Percentiles rank a stretch among this genome's conserved stretches.
Conservation (phyloP, 2,888 invertebrate genomes). For the Teleiodes luculella region DNA sequence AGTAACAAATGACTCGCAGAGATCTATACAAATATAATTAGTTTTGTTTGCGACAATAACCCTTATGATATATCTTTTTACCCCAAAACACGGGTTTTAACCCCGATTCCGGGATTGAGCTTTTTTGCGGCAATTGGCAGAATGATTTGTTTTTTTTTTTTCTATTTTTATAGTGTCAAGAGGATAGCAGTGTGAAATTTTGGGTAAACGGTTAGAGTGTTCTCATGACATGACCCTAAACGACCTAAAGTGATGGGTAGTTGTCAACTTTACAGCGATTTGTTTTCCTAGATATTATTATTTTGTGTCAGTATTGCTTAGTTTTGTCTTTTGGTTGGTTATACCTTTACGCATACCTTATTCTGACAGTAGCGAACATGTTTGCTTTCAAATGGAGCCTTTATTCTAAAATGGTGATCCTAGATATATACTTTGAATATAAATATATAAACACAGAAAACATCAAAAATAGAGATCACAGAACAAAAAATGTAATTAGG, state of each 20-base stretch:
- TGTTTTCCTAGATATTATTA: not conserved
- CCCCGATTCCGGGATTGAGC: conserved; percentile 56
- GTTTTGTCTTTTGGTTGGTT: too few relatives aligned
- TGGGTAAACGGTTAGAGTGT: conserved; percentile 38
- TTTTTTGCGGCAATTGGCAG: conserved; percentile 60
- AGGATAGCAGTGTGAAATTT: conserved; percentile 63
- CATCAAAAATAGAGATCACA: too few relatives aligned
- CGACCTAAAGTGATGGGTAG: conserved; percentile 25
- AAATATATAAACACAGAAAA: too few relatives aligned
- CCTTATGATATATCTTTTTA: conserved; percentile 47
- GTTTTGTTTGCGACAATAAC: conserved; percentile 61
- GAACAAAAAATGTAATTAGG: too few relatives aligned
- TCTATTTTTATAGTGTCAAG: conserved; percentile 63
- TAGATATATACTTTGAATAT: too few relatives aligned
- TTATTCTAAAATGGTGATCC: too few relatives aligned
- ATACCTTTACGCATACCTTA: too few relatives aligned
- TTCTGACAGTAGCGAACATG: too few relatives aligned
- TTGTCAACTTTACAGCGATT: conserved; percentile 11
- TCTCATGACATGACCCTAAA: conserved; percentile 62
- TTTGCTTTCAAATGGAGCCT: too few relatives aligned
- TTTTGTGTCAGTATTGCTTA: too few relatives aligned
- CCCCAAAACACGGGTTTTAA: conserved; percentile 74
- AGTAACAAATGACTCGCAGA: conserved; percentile 49
- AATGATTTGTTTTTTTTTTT: conserved; percentile 60
- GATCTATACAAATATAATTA: conserved; percentile 74